phyloP scores from a whole-genome alignment of 2,113 vertebrate genomes.

The Muntiacus reevesi region DNA sequence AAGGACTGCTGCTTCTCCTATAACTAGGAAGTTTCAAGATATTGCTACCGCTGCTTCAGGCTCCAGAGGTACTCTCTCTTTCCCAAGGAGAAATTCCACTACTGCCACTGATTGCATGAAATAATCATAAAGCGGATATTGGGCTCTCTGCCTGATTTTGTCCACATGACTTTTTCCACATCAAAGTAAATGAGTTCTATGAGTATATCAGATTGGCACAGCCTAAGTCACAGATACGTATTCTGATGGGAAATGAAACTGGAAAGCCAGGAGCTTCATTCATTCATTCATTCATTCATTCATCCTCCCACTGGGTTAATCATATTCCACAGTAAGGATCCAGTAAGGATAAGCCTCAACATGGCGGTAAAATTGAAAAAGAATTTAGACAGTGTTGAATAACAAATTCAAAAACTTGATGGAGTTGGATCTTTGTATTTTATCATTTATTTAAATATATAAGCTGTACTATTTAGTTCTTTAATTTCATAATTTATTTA shows the following conservation, averaged over 20 bases:
- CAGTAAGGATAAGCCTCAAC: not conserved
- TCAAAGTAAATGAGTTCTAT: not conserved
- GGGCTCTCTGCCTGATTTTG: not conserved
- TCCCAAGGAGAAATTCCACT: not conserved
- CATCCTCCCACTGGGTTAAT: not conserved
- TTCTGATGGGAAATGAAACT: not conserved
- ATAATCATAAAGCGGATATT: not conserved
- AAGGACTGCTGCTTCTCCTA: not conserved
- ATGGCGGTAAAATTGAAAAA: not conserved
- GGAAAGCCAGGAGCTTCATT: not conserved
- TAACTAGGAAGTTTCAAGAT: not conserved
- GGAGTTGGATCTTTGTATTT: not conserved
- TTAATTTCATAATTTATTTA: not conserved
- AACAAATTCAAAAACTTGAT: not conserved
- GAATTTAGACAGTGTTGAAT: not conserved
- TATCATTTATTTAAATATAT: not conserved
- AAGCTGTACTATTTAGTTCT: not conserved
- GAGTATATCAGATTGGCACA: not conserved
- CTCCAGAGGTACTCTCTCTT: not conserved
- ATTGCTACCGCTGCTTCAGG: not conserved
- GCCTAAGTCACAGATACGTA: not conserved
- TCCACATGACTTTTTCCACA: not conserved
- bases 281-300: not conserved
- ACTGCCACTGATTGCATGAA: not conserved
- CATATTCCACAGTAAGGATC: not conserved